Evolutionary conservation across 2,113 vertebrate species (phyloP).

Genomic region (Chaetura pelagica): DNA sequence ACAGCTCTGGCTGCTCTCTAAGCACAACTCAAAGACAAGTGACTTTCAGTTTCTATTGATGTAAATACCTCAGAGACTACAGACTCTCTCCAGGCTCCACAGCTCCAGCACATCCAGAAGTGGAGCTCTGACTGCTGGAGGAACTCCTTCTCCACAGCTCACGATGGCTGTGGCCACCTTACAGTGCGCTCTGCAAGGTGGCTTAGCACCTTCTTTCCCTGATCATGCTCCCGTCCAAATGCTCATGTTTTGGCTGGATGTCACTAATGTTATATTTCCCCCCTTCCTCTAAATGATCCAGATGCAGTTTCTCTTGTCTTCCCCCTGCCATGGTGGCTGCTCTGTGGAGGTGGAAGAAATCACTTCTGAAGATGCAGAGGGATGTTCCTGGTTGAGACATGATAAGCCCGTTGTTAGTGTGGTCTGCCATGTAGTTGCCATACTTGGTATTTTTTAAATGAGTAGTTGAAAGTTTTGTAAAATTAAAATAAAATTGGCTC

Average conservation of each 20-base stretch:
- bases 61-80: not conserved
- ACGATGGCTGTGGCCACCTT: not conserved
- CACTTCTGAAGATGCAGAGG: not conserved
- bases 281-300: not conserved
- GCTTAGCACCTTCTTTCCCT: rapidly evolving
- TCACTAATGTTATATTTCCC: not conserved
- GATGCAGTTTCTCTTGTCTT: not conserved
- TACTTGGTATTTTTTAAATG: not conserved
- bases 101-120: not conserved
- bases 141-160: not conserved
- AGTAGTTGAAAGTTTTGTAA: not conserved
- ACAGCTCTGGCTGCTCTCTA: not conserved
- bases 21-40: not conserved
- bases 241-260: not conserved
- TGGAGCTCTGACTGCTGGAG: not conserved
- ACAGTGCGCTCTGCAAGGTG: no score
- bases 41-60: not conserved
- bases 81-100: rapidly evolving
- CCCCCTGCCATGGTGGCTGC: rapidly evolving
- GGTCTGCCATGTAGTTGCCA: not conserved
- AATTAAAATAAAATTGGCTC: not conserved
- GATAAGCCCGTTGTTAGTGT: not conserved
- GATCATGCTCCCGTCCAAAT: not conserved
- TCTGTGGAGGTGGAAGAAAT: not conserved
- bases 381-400: not conserved